Percentiles rank a stretch among this genome's conserved stretches.
Conservation (phyloP, 1,140 invertebrate species). For the Lanistes nyassanus region DNA sequence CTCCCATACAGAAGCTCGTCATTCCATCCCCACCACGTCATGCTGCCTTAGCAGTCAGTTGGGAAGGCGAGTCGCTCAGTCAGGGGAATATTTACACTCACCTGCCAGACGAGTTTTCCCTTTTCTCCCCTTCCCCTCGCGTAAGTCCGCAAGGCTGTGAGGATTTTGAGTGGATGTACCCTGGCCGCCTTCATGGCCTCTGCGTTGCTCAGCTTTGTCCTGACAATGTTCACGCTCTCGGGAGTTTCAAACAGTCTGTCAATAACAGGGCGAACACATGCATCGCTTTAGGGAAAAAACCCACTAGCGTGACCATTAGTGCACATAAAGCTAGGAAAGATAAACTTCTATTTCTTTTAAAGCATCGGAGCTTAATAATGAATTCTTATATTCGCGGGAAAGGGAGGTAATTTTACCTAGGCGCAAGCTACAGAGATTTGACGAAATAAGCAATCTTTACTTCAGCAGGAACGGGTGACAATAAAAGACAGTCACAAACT, state of each 20-base stretch:
- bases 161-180: constrained; percentile 72
- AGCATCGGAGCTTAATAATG: neutral
- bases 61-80: neutral
- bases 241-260: constrained; percentile 9
- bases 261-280: neutral
- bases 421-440: too few species aligned
- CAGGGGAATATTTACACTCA: constrained; percentile 31
- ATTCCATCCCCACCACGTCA: too few species aligned
- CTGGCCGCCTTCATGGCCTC: constrained; percentile 65
- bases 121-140: constrained; percentile 70
- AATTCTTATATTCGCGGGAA: neutral
- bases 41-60: too few species aligned
- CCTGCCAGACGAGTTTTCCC: constrained; percentile 58
- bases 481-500: too few species aligned
- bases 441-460: neutral
- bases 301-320: neutral
- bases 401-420: too few species aligned
- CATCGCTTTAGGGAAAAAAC: neutral
- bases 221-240: neutral
- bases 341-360: neutral
- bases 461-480: too few species aligned
- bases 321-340: neutral
- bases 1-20: too few species aligned
- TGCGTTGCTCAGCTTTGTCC: constrained; percentile 34
- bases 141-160: constrained; percentile 71